Percentiles rank a stretch among this genome's conserved stretches.
Evolutionary conservation across 2,113 vertebrate genomes (phyloP).

Genomic region (Tympanuchus pallidicinctus): DNA sequence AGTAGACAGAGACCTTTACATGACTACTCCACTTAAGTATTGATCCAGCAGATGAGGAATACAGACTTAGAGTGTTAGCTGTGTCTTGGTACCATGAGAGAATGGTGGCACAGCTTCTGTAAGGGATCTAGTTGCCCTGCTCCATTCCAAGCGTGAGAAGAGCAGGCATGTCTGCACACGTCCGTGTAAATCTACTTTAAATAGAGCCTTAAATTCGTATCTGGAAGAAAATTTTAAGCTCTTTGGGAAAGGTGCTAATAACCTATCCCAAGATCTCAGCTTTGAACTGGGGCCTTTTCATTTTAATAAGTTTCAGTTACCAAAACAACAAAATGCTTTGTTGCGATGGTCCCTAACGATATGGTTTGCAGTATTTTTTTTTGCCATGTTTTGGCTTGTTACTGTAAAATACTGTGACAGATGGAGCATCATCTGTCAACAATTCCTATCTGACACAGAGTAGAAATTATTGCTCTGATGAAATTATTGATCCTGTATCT

Average conservation of each 20-base stretch:
- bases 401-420: conserved; percentile 73
- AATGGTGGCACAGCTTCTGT: neutral
- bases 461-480: conserved; percentile 57
- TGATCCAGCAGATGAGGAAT: neutral
- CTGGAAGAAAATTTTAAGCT: neutral
- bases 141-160: neutral
- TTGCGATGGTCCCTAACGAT: conserved; percentile 16
- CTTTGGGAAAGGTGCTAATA: neutral
- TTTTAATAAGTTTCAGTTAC: conserved; percentile 32
- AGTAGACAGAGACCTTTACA: neutral
- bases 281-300: conserved; percentile 3
- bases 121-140: neutral
- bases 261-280: neutral
- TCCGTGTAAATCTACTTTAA: neutral
- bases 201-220: neutral
- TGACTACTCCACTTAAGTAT: neutral
- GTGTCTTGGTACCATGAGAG: neutral
- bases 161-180: neutral
- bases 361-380: conserved; percentile 7
- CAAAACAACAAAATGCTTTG: neutral
- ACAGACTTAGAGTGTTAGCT: neutral
- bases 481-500: conserved; percentile 66
- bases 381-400: conserved; percentile 60
- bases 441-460: conserved; percentile 57
- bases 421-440: conserved; percentile 74